These are phyloP conservation scores for Temnopleurus reevesii DNA, from an alignment of 53 echinoderm and acorn worm genomes.

Conservation along the genomic window DNA sequence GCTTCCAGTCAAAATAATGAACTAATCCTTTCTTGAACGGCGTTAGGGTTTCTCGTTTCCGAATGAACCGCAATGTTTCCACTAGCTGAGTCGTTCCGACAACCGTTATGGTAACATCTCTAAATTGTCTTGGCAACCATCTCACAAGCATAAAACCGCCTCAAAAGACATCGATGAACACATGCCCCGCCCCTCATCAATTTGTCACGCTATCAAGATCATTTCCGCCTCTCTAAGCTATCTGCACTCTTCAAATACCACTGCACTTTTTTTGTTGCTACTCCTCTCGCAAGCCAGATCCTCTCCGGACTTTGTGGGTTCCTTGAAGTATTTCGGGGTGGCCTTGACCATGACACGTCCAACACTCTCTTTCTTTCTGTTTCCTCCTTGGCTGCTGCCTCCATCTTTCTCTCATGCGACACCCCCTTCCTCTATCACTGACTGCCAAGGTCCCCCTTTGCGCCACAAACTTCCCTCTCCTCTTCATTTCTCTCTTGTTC, in stretches of 20 bases:
- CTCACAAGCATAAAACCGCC: background rate
- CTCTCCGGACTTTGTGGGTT: background rate
- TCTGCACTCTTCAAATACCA: conserved; percentile 39
- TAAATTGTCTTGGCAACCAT: background rate
- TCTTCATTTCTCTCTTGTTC: background rate
- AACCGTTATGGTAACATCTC: background rate
- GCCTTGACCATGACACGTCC: conserved; percentile 34
- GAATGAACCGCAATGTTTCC: background rate
- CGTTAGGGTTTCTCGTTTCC: background rate
- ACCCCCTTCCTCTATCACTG: conserved; percentile 7
- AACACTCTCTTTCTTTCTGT: background rate
- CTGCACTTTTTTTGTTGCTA: conserved; percentile 21
- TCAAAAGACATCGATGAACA: background rate
- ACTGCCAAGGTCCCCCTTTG: conserved; percentile 14
- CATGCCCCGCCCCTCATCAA: conserved; percentile 26
- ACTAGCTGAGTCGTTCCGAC: background rate
- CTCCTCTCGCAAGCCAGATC: background rate
- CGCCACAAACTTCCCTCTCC: background rate
- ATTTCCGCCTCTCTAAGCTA: background rate
- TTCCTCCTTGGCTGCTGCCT: background rate
- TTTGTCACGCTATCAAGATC: conserved; percentile 24
- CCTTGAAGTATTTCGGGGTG: conserved; percentile 4
- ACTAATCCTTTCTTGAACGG: background rate
- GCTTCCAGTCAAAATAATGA: background rate
- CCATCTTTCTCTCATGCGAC: background rate